Conservation (phyloP, 2,113 vertebrate genomes). For the Tiliqua scincoides region DNA sequence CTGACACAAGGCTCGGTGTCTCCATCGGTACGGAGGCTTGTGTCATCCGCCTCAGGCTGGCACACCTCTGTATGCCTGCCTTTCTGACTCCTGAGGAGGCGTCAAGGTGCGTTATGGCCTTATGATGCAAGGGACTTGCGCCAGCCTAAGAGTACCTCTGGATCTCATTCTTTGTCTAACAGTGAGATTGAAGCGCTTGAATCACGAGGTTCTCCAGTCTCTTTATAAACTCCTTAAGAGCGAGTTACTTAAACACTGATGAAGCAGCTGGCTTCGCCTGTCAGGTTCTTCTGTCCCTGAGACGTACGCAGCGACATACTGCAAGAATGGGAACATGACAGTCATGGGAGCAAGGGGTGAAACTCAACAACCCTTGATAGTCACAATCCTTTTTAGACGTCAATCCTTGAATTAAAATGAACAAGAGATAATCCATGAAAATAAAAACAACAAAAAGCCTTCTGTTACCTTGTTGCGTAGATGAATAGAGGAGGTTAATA, state of each 20-base stretch:
- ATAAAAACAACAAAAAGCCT: not conserved
- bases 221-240: constrained; percentile 21
- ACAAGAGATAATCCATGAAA: constrained; percentile 10
- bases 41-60: too few species aligned
- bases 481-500: not conserved
- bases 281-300: not conserved
- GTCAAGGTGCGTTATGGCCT: too few species aligned
- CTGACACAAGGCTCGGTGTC: too few species aligned
- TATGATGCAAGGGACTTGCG: too few species aligned
- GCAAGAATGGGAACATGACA: not conserved
- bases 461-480: not conserved
- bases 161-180: too few species aligned
- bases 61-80: too few species aligned
- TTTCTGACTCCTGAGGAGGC: too few species aligned
- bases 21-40: too few species aligned
- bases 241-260: constrained; percentile 3
- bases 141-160: too few species aligned
- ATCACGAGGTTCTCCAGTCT: not conserved
- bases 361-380: not conserved
- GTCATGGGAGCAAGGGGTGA: accelerated
- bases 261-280: not conserved
- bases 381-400: not conserved
- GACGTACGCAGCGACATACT: not conserved
- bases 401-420: not conserved
- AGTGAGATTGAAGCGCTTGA: not conserved